Base-by-base conservation (phyloP, 2,113 vertebrate species). In the Cochlearius cochlearius region DNA sequence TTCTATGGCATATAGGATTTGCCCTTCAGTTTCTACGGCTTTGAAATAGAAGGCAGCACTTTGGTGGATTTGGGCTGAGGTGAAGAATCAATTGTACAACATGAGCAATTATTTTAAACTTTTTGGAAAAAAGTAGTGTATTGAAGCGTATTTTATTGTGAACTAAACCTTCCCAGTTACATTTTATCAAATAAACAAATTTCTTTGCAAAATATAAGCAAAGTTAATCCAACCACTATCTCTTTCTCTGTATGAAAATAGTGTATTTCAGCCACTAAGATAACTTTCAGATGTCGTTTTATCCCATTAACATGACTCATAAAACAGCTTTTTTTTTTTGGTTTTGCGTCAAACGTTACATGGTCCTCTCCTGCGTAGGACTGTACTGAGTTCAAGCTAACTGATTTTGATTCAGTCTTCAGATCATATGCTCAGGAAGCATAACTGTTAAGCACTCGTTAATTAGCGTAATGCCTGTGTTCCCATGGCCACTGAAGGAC, bases 371-470 rank as follows among this genome's bases (percentile, higher is more conserved):
- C 77, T 95, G 92, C 34, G 41, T 82, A 49, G 94, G 95, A 77
- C 64, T 89, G 79, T 15, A 25, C 78, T n/a, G 62, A 86, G 72
- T 29, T 78, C 92, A 80, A 88, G 73, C n/a, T 82, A 62, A 67
- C 49, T 73, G 75, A 60, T 86, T 93, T n/a, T 90, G 75, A 83
- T 76, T 92, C 63, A 93, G 71, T 43, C 68, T 95, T 55, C 88
- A 47, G 68, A 93, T 94, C 88, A 81, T 84, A 93, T 81, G 88
- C 73, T 96, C 92, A 95, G 90, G 94, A 96, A 92, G 73, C 39
- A 43, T 32, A 96, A 74, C 83, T 80, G 75, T 67, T 83, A 71
- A 91, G 88, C 27, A 17, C 62, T 80, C 2, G 5, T 78, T 96
- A 96, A 96, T 96, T 91, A 96, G 89, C 3, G 4, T 34, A 94